Percentiles rank a stretch among this genome's conserved stretches.
Evolutionary conservation across 2,113 vertebrate genomes (phyloP).

Genomic region (Melanerpes formicivorus): DNA sequence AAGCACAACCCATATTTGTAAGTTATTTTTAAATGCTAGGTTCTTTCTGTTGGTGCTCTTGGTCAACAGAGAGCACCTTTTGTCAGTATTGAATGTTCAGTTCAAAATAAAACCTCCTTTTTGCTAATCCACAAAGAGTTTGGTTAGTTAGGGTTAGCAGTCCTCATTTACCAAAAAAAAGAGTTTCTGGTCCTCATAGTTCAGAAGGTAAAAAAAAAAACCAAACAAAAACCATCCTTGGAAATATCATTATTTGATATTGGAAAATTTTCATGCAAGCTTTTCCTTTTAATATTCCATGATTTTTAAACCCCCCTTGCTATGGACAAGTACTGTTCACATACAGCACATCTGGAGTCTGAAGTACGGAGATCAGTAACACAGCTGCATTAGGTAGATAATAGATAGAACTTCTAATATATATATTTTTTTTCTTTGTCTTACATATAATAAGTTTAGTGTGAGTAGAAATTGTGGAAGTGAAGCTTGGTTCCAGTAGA

Average conservation of each 20-base stretch:
- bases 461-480: neutral
- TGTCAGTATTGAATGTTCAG: neutral
- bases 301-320: neutral
- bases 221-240: neutral
- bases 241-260: neutral
- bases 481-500: neutral
- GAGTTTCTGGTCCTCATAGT: neutral
- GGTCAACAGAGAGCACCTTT: neutral
- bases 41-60: neutral
- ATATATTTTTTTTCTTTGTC: neutral
- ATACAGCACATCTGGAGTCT: neutral
- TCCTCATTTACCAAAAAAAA: neutral
- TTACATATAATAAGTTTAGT: neutral
- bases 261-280: neutral
- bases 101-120: neutral
- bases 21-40: conserved; percentile 55
- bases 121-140: neutral
- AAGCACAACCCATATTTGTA: conserved; percentile 49
- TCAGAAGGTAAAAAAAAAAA: neutral
- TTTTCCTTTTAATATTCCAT: neutral
- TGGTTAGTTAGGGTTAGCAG: neutral
- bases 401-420: neutral
- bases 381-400: neutral
- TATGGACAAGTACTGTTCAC: neutral
- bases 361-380: neutral